Evolutionary conservation across 1,140 invertebrate species (phyloP), one percentile per base, ranked within the genome.

Genomic region (Drosophila watanabei): DNA sequence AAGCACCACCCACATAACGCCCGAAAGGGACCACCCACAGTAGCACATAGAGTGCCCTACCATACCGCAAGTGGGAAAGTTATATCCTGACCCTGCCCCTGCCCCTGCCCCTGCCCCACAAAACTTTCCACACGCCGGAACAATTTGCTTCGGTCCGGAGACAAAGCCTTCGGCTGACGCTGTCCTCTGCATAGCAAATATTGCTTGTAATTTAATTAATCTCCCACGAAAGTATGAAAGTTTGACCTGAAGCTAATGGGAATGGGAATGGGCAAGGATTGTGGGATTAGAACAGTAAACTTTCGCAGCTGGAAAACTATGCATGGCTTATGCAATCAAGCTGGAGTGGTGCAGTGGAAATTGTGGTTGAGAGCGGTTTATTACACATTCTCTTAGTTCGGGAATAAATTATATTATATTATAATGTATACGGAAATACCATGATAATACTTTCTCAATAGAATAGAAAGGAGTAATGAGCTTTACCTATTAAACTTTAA

Each of bases 181-280:
- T 73, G 68, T 73, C 69, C 71, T 73, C 56, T 77, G 71, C 37
- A 56, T 54, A 75, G 37, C 63, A 77, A 84, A 77, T 85, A 81
- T 85, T 69, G 58, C 65, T 39, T 39, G 39, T 84, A 88, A 88
- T 88, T 88, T 89, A 88, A 88, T 88, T 89, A 88, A 88, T 88
- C 71, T 43, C 70, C 52, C 65, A 70, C 51, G 37, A 70, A 69
- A 70, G 66, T 80, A 71, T 70, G 51, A 54, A 85, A 79, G 65
- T 65, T 59, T 59, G 65, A 73, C 54, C 71, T 18, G 37, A 14
- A 49, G 68, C 70, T 70, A 37, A 62, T 61, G 37, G 35, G 30
- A 35, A 39, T 45, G 28, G 24, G 18, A 18, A 41, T 68, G 63
- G 32, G 28, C 10, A 37, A 6, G 57, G 39, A 46, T 59, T 24